Percentiles rank a stretch among this genome's conserved stretches.
These are phyloP conservation scores for Yponomeuta sedellus DNA, from an alignment of 2,888 invertebrate genomes.

Conservation along the genomic window DNA sequence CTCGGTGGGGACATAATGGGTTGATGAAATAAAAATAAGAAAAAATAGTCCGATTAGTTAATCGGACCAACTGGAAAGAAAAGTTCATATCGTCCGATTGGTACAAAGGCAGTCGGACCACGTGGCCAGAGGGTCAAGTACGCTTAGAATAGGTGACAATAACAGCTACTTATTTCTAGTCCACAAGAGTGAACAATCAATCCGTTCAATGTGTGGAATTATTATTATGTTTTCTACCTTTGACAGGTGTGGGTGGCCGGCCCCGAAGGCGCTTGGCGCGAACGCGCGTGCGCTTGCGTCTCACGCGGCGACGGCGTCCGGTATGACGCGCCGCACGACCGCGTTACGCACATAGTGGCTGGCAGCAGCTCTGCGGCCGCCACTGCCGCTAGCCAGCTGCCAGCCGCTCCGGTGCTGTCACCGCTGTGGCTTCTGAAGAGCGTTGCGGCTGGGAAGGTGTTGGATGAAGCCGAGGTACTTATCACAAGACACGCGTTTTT, in stretches of 20 bases:
- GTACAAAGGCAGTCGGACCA: too few species aligned
- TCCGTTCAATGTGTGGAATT: too few species aligned
- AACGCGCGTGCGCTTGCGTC: constrained; percentile 51
- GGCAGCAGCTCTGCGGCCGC: constrained; percentile 69
- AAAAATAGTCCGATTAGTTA: too few species aligned
- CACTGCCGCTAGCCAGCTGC: constrained; percentile 18
- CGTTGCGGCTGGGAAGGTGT: background rate
- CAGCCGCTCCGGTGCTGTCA: constrained; percentile 54
- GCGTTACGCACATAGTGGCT: constrained; percentile 85
- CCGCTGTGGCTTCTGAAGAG: constrained; percentile 25
- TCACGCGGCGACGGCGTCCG: constrained; percentile 88
- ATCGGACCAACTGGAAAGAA: too few species aligned
- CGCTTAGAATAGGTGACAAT: too few species aligned
- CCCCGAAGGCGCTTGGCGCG: constrained; percentile 48
- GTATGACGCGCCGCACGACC: constrained; percentile 83
- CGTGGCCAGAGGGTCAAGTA: too few species aligned
- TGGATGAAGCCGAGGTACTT: constrained; percentile 7
- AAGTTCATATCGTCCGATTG: too few species aligned
- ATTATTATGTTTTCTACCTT: background rate
- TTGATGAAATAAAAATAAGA: too few species aligned
- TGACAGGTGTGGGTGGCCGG: constrained; percentile 59
- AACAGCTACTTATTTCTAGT: too few species aligned
- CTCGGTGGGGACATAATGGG: too few species aligned
- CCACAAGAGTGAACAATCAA: too few species aligned
- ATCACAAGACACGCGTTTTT: too few species aligned